Evolutionary conservation across 2,113 vertebrate species (phyloP).

Genomic region (Trogon melanurus): DNA sequence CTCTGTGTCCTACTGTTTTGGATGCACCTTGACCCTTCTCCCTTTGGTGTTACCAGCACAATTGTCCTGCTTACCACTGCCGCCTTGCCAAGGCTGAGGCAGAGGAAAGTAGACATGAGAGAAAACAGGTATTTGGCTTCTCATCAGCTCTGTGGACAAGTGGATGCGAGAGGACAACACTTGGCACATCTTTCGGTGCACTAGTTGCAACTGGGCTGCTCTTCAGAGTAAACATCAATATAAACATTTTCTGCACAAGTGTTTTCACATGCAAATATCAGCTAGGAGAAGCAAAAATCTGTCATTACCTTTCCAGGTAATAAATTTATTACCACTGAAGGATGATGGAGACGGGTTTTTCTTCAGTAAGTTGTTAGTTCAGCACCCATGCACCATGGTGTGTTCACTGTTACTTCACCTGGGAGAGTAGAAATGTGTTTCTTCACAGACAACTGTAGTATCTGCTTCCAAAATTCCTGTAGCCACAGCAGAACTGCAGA

Average conservation of each 20-base stretch:
- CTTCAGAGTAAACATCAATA: not conserved
- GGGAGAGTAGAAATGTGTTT: not conserved
- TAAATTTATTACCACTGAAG: not conserved
- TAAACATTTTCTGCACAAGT: not conserved
- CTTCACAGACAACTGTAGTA: not conserved
- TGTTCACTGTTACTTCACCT: accelerated
- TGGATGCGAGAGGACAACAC: not conserved
- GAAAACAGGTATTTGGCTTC: not conserved
- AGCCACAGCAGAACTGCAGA: not conserved
- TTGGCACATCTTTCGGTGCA: not conserved
- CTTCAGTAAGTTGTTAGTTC: not conserved
- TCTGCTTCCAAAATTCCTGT: not conserved
- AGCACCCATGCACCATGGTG: not conserved
- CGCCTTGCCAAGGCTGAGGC: not conserved
- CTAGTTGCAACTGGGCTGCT: not conserved
- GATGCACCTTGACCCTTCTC: not conserved
- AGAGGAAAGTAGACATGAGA: not conserved
- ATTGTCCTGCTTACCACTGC: not conserved
- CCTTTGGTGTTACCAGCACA: not conserved
- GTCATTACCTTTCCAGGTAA: not conserved
- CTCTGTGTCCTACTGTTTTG: not conserved
- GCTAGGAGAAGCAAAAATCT: not conserved
- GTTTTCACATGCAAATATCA: not conserved
- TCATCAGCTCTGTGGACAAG: not conserved
- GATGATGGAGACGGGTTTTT: not conserved